Evolutionary conservation across 2,888 invertebrate genomes (phyloP), one percentile per base, ranked within the genome.

Genomic region (Schizaphis graminum): DNA sequence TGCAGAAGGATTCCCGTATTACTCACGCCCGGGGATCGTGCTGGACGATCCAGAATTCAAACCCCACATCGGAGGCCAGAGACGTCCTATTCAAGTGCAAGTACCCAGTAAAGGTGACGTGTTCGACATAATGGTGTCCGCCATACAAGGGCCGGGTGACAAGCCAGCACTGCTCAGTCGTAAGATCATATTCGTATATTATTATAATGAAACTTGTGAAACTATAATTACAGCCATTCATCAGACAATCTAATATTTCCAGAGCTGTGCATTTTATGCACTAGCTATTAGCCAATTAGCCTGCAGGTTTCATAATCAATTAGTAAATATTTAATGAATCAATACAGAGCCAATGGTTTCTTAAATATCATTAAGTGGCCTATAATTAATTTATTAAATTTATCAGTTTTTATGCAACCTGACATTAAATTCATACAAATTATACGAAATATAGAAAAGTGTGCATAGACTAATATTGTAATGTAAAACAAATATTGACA

Each of bases 71-170:
- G 95, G 95, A 41, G 90, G 96, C 96, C 95, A 96, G 96, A 85
- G 95, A 94, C 90, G 93, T 91, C 95, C 95, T 47, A 95, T 95
- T 86, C 95, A 95, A 44, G 94, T 94, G 95, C 95, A 86, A 94
- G 96, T 96, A n/a, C 96, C 96, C 56, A 96, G 96, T 0, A 97
- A 97, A 95, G 98, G 97, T 21, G 98, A 98, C 96, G 98, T 98
- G 94, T 98, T 98, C 95, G 98, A 98, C 95, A 97, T 98, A 0
- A 98, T 98, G 0, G 97, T 98, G 0, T 98, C 98, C 0, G 98
- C 98, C 1, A 97, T 98, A 94, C 98, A 98, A 95, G 98, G 98
- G 3, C 97, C 0, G 97, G 97, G 94, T 24, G 0, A 35, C 96
- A 96, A 90, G 96, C 96, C 77, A 94, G 96, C 24, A 95, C 95